Percentiles rank a stretch among this genome's conserved stretches.
phyloP scores from a whole-genome alignment of 2,888 invertebrate species.

The Desoria tigrina region DNA sequence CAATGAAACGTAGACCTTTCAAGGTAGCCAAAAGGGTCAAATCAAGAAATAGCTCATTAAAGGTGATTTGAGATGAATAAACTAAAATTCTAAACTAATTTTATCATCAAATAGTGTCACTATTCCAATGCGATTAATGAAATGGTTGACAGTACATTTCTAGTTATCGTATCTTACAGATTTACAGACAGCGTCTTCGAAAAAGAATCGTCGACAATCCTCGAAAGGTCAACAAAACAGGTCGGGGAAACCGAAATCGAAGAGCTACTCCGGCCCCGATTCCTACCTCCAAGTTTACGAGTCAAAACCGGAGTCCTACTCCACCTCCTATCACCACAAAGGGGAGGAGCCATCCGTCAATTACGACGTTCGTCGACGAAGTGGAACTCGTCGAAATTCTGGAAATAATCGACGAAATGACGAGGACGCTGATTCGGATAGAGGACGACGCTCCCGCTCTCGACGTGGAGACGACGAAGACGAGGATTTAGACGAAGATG shows the following conservation, averaged over 20 bases:
- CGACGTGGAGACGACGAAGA: not conserved
- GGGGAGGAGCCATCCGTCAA: not conserved
- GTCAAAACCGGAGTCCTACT: slow-evolving; percentile 9
- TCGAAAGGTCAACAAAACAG: not conserved
- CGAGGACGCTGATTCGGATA: not conserved
- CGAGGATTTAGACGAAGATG: slow-evolving; percentile 5
- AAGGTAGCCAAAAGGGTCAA: no score
- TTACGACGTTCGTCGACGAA: not conserved
- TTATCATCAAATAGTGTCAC: no score
- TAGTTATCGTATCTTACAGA: not conserved
- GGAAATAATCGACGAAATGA: not conserved
- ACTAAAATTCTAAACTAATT: no score
- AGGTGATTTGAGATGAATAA: no score
- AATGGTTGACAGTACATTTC: no score
- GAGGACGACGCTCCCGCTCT: not conserved
- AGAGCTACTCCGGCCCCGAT: not conserved
- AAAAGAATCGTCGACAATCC: not conserved
- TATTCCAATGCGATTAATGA: no score
- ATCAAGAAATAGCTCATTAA: no score
- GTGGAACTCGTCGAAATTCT: not conserved
- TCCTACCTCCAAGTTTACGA: slow-evolving; percentile 3
- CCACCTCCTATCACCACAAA: slow-evolving; percentile 9
- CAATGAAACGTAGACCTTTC: no score
- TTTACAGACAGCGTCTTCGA: not conserved
- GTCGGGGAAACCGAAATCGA: no score